These are phyloP conservation scores for Phenganax subtilis DNA, from an alignment of 92 coral and sea anemone species.

Conservation along the genomic window DNA sequence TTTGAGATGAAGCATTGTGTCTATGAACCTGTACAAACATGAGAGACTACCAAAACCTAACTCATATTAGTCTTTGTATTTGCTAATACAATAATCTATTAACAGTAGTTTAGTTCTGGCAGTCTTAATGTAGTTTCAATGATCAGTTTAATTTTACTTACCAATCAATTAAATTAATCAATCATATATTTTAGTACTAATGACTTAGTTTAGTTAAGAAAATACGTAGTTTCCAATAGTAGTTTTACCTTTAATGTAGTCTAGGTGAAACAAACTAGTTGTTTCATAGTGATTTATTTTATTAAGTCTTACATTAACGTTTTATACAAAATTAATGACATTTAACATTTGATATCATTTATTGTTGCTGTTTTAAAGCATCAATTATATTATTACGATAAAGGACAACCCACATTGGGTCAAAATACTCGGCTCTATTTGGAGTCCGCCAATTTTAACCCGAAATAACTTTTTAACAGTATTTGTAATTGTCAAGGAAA, in stretches of 20 bases:
- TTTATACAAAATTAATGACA: no score
- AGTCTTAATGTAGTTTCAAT: background rate
- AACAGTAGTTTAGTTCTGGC: background rate
- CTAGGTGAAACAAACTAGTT: background rate
- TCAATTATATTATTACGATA: conserved; percentile 5
- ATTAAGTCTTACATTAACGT: background rate
- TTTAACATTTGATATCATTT: background rate
- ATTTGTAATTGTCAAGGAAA: conserved; percentile 17
- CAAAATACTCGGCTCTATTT: conserved; percentile 23
- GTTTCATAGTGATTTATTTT: background rate
- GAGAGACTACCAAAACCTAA: background rate
- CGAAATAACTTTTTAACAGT: conserved; percentile 21
- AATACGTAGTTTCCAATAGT: background rate
- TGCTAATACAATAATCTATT: background rate
- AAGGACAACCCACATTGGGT: conserved; percentile 38
- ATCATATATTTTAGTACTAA: background rate
- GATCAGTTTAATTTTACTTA: background rate
- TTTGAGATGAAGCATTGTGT: no score
- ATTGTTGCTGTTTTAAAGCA: conserved; percentile 26
- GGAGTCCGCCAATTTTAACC: conserved; percentile 25
- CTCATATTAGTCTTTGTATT: background rate
- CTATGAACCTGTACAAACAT: background rate
- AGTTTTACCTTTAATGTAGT: background rate
- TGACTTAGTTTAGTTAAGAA: background rate
- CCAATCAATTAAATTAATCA: background rate